Evolutionary conservation across 2,113 vertebrate genomes (phyloP).

Genomic region (Microtus richardsoni): DNA sequence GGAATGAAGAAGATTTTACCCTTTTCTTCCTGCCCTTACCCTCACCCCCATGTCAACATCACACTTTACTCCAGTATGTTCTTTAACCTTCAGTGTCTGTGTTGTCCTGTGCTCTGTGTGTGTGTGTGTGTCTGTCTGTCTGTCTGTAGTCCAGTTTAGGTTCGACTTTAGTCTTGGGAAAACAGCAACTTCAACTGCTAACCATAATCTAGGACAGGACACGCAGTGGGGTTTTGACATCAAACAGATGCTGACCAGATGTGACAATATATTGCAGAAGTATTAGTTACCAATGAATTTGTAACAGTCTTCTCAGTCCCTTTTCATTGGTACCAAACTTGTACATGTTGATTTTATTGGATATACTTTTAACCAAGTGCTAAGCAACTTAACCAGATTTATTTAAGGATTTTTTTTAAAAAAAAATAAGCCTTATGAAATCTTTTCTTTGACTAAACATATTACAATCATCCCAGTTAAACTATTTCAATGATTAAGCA

Average conservation of each 20-base stretch:
- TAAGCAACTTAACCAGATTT: slow-evolving; percentile 27
- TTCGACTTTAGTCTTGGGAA: slow-evolving; percentile 33
- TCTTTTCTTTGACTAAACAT: neutral
- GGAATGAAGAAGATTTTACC: slow-evolving; percentile 30
- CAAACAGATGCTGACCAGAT: slow-evolving; percentile 38
- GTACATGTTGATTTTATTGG: neutral
- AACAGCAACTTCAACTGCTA: neutral
- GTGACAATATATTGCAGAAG: slow-evolving; percentile 8
- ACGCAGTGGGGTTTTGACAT: neutral
- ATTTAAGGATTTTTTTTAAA: slow-evolving; percentile 44
- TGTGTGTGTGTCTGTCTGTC: neutral
- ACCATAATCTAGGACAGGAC: neutral
- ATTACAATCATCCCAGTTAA: neutral
- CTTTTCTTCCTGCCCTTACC: neutral
- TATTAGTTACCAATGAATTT: slow-evolving; percentile 26
- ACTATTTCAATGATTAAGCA: slow-evolving; percentile 27
- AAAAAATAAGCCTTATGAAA: slow-evolving; percentile 27
- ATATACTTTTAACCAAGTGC: neutral
- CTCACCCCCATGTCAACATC: neutral
- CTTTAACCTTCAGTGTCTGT: neutral
- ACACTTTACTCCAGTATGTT: neutral
- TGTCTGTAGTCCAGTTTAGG: neutral
- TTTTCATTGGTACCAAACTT: slow-evolving; percentile 27
- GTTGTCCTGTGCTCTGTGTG: neutral
- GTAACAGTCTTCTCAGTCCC: neutral